Evolutionary conservation across 2,888 invertebrate species (phyloP).

Genomic region (Reticulitermes lucifugus): DNA sequence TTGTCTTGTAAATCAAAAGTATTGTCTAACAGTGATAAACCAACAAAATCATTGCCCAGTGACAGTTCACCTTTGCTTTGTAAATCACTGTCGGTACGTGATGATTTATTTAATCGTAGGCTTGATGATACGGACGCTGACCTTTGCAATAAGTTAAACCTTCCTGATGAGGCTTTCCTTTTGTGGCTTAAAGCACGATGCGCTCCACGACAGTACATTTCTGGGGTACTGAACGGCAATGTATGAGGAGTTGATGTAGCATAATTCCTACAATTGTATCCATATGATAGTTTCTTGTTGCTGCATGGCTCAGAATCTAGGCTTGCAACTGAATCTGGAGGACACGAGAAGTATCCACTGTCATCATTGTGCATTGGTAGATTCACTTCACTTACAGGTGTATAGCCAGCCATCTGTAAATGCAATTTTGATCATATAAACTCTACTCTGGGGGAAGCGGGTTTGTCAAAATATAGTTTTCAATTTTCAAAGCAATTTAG

Average conservation of each 20-base stretch:
- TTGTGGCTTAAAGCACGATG: neutral
- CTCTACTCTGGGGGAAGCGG: too few species aligned
- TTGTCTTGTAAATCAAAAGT: too few species aligned
- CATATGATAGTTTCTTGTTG: neutral
- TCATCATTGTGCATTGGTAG: constrained; percentile 15
- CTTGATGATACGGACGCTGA: neutral
- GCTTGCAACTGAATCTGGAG: constrained; percentile 2
- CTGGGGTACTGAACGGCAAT: too few species aligned
- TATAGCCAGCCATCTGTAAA: constrained; percentile 11
- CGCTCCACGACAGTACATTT: neutral
- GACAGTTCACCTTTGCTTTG: too few species aligned
- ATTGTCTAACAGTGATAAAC: too few species aligned
- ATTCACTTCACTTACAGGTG: neutral
- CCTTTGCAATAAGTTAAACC: neutral
- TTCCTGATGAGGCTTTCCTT: neutral
- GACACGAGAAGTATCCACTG: constrained; percentile 33
- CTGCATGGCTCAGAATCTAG: neutral
- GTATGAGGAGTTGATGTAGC: neutral
- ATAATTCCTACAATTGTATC: neutral
- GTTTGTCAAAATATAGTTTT: too few species aligned
- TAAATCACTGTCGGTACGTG: too few species aligned
- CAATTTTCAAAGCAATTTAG: too few species aligned
- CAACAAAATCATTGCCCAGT: too few species aligned
- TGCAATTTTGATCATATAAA: neutral
- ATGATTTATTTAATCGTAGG: too few species aligned